Base-by-base conservation (phyloP, 2,113 vertebrate genomes). In the Corapipo altera region DNA sequence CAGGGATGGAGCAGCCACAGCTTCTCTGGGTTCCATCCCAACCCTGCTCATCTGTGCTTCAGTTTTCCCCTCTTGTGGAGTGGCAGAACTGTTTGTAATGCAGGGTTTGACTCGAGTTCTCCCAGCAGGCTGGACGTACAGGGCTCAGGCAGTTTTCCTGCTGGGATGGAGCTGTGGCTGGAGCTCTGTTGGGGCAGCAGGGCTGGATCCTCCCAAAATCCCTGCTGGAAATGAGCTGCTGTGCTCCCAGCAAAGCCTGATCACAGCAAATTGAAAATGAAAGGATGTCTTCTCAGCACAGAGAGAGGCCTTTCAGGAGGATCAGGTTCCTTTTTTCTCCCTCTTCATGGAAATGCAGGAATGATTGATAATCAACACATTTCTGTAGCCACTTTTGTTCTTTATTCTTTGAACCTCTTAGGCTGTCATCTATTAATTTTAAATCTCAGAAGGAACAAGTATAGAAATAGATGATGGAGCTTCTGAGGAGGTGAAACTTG, bases 341-440 rank as follows among this genome's bases (percentile, higher is more conserved):
- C 10, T 57, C 81, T 74, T 44, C 55, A 16, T 95, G 69, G 80
- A 86, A 93, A 76, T 82, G 84, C 62, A 82, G 73, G 55, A 66
- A 80, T 89, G 82, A 96, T 95, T 95, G 89, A 96, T 96, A 94
- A 92, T 89, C 91, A 93, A 89, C 92, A 78, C 92, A 51, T 70
- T 82, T 82, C 88, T 96, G 44, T 33, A 65, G 76, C 86, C 0
- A 62, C 91, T 94, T 96, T 96, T 96, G 89, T 96, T 92, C 92
- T 62, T 15, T 41, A 57, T 89, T 94, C 85, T 96, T 88, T 92
- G 92, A 95, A 62, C 15, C 71, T 88, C 69, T 74, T 74, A 86
- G 65, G 95, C 91, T 97, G 91, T 91, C 94, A 88, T 62, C 89
- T 87, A 33, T 93, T 95, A 81, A 71, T 93, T 93, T 89, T 22